Evolutionary conservation across 2,113 vertebrate species (phyloP).

Genomic region (Aythya baeri): DNA sequence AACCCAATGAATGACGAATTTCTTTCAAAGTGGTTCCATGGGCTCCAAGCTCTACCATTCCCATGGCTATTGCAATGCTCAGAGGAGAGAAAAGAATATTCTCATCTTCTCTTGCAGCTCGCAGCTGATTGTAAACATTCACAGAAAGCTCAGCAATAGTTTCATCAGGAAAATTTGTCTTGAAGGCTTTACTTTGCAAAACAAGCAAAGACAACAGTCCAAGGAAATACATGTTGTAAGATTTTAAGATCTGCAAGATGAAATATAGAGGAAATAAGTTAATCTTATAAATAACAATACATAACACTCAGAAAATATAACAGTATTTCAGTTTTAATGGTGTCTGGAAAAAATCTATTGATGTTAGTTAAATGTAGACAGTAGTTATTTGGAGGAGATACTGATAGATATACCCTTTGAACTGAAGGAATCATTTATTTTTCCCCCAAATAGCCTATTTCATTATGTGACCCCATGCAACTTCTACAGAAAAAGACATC

Average conservation of each 20-base stretch:
- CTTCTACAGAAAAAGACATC: background rate
- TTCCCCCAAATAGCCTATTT: background rate
- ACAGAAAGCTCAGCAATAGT: constrained; percentile 89
- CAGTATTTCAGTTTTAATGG: background rate
- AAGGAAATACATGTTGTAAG: constrained; percentile 81
- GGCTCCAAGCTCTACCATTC: constrained; percentile 94
- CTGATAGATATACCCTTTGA: background rate
- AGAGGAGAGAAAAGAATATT: constrained; percentile 96
- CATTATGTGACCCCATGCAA: rapidly evolving
- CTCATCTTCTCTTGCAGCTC: constrained; percentile 86
- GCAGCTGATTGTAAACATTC: constrained; percentile 91
- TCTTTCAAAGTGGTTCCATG: constrained; percentile 89
- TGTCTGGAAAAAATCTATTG: background rate
- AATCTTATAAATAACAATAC: background rate
- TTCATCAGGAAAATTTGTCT: constrained; percentile 84
- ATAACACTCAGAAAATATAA: background rate
- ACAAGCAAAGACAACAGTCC: constrained; percentile 82
- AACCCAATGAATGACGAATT: constrained; percentile 90
- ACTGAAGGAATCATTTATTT: background rate
- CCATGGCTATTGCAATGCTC: constrained; percentile 88
- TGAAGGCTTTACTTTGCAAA: constrained; percentile 79
- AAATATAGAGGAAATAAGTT: background rate
- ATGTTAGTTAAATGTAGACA: background rate
- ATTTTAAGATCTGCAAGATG: constrained; percentile 55
- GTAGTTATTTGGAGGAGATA: background rate